Evolutionary conservation across 2,113 vertebrate genomes (phyloP).

Genomic region (Mesocricetus auratus): DNA sequence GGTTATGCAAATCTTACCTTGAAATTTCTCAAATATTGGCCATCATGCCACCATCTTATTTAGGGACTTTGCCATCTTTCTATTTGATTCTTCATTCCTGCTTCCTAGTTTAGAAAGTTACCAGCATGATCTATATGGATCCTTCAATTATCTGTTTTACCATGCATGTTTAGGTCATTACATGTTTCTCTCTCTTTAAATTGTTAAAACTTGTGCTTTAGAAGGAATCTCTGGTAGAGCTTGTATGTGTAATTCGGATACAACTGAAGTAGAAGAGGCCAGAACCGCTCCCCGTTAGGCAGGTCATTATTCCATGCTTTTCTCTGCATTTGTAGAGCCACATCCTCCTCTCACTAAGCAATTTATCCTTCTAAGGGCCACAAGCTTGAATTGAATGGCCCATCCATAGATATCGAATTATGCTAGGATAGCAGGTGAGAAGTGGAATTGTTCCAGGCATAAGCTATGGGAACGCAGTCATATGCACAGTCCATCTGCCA

Average conservation of each 20-base stretch:
- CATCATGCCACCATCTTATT: neutral
- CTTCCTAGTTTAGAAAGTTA: neutral
- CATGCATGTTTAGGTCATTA: neutral
- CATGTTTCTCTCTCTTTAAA: neutral
- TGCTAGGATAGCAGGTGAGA: neutral
- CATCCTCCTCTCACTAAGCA: neutral
- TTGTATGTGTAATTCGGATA: neutral
- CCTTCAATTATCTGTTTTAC: neutral
- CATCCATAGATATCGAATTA: neutral
- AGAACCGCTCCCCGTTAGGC: neutral
- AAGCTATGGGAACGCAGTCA: too few relatives aligned
- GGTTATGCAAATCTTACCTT: neutral
- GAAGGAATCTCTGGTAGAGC: neutral
- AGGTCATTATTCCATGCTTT: neutral
- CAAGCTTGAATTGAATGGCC: neutral
- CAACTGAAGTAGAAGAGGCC: neutral
- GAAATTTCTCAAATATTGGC: conserved; percentile 1
- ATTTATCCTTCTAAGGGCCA: too few relatives aligned
- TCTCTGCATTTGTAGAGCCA: neutral
- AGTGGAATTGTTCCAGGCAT: neutral
- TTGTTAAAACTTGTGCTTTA: neutral
- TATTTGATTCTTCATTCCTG: neutral
- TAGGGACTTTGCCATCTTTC: neutral
- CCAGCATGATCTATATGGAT: neutral
- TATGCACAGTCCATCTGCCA: neutral